Evolutionary conservation across 2,113 vertebrate genomes (phyloP), one percentile per base, ranked within the genome.

Genomic region (Hippocampus comes): DNA sequence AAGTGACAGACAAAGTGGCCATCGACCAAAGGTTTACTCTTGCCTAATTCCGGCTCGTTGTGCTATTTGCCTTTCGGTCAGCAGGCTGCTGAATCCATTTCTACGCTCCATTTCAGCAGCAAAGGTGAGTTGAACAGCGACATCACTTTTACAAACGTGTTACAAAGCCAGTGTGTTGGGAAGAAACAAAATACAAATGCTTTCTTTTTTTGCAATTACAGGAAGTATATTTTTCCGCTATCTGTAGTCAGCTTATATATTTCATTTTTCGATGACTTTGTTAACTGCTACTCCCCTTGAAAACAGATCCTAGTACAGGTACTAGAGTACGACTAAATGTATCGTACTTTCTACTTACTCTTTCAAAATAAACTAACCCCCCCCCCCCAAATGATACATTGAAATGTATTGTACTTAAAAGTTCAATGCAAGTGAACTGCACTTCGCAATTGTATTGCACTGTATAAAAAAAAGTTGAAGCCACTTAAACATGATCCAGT

Each of bases 21-120:
- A 56, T 48, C 18, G 88, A 73, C 71, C 88, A 88, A 88, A 91
- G 87, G 85, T 88, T 84, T 68, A 23, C 34, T 89, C 84, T 89
- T 87, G 75, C 85, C 80, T 74, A 74, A 86, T 77, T 75, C 78
- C 53, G 66, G 14, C 65, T 63, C 84, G 74, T 82, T 85, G 71
- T 77, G 70, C 70, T 68, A 9, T 84, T 85, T 88, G 79, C 73
- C 75, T 84, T 71, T 72, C 79, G 59, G 68, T 86, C 73, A 75
- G 75, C 74, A 46, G 63, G 14, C 51, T 67, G 48, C 17, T 41
- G 38, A 63, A 72, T 57, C 71, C 72, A 8, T 43, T 53, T 75
- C 71, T 74, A 23, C 61, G 49, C 68, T 60, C 2, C 15, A 83
- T 75, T 10, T 1, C 48, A 68, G 25, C 15, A 18, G 76, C 42